Evolutionary conservation across 2,888 invertebrate species (phyloP).

Genomic region (Macrostomum cliftonense): DNA sequence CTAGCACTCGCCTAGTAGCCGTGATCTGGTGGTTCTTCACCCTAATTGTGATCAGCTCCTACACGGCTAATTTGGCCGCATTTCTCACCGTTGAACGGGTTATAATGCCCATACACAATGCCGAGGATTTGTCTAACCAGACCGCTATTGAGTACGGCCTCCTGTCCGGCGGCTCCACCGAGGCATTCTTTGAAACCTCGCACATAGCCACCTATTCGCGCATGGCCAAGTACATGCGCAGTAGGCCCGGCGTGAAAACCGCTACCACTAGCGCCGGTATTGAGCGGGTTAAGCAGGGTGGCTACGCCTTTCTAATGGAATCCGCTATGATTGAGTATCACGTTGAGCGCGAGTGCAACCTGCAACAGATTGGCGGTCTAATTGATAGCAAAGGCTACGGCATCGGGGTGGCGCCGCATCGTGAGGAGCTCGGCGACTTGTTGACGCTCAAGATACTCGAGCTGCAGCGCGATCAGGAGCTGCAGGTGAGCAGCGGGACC

Average conservation of each 20-base stretch:
- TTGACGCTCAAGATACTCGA: too few relatives aligned
- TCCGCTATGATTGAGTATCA: conserved; percentile 39
- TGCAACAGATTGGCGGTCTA: conserved; percentile 66
- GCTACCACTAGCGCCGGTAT: conserved; percentile 50
- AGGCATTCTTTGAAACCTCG: conserved; percentile 67
- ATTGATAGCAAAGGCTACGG: conserved; percentile 85
- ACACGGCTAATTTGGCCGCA: conserved; percentile 32
- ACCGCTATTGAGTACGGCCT: conserved; percentile 88
- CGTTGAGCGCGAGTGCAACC: conserved; percentile 52
- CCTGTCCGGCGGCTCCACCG: conserved; percentile 69
- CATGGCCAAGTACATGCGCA: conserved; percentile 88
- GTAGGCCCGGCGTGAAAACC: conserved; percentile 47
- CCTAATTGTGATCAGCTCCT: conserved; percentile 29
- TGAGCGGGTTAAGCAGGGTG: conserved; percentile 39
- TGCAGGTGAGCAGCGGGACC: conserved; percentile 24
- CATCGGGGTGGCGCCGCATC: conserved; percentile 45
- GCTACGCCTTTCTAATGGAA: conserved; percentile 41
- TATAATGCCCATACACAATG: conserved; percentile 59
- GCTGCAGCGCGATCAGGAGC: conserved; percentile 13
- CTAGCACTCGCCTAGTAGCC: conserved; percentile 32
- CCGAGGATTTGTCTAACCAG: conserved; percentile 84
- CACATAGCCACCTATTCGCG: conserved; percentile 76
- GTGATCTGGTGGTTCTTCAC: conserved; percentile 34
- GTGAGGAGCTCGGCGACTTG: too few relatives aligned
- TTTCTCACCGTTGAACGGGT: conserved; percentile 30